phyloP scores from a whole-genome alignment of 2,888 invertebrate species.

The Camptogramma bilineatum region DNA sequence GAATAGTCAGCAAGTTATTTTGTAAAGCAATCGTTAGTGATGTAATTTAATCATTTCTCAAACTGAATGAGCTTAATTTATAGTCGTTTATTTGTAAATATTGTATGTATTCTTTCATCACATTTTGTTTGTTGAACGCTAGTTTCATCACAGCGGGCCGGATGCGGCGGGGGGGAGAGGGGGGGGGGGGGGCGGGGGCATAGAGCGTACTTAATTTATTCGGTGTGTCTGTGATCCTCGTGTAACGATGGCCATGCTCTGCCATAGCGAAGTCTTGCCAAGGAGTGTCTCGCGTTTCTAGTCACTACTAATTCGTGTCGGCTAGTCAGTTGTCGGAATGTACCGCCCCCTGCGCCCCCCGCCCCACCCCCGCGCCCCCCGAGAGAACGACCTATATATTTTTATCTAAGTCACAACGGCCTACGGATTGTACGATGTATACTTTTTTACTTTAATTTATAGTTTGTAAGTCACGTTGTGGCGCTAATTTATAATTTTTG shows the following conservation, averaged over 20 bases:
- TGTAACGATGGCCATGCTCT: constrained; percentile 55
- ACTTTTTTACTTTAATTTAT: constrained; percentile 69
- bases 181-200: constrained; percentile 26
- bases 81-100: constrained; percentile 80
- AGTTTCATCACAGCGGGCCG: constrained; percentile 59
- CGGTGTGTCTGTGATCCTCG: constrained; percentile 63
- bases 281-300: constrained; percentile 77
- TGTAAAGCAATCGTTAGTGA: constrained; percentile 68
- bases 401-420: constrained; percentile 78
- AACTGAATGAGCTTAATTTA: constrained; percentile 78
- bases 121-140: constrained; percentile 27
- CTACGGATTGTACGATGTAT: constrained; percentile 70
- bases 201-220: constrained; percentile 56
- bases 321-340: constrained; percentile 71
- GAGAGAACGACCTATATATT: constrained; percentile 40
- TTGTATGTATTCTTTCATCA: constrained; percentile 68
- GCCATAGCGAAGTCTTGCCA: constrained; percentile 76
- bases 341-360: constrained; percentile 38
- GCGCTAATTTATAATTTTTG: constrained; percentile 72
- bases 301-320: constrained; percentile 80
- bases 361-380: constrained; percentile 19
- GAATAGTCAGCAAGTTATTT: constrained; percentile 38
- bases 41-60: constrained; percentile 71
- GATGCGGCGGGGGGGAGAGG: constrained; percentile 25
- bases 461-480: constrained; percentile 58